phyloP scores from a whole-genome alignment of 2,888 invertebrate genomes.

The Nymphalis c-album region DNA sequence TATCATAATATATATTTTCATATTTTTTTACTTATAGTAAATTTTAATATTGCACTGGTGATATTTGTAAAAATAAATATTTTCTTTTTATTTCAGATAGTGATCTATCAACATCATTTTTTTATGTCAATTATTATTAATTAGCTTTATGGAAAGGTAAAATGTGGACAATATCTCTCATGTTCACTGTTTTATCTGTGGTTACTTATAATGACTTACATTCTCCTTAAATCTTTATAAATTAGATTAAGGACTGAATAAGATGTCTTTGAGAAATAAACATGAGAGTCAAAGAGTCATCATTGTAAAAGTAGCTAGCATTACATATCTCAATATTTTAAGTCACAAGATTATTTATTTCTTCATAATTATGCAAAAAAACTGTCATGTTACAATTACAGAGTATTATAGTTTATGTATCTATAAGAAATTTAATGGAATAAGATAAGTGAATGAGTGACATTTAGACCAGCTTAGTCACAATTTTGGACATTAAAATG shows the following conservation, averaged over 20 bases:
- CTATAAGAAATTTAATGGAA: not conserved
- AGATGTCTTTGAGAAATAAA: not conserved
- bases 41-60: slow-evolving; percentile 77
- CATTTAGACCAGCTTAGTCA: slow-evolving; percentile 3
- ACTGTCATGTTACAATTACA: not conserved
- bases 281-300: slow-evolving; percentile 5
- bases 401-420: not conserved
- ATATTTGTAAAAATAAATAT: slow-evolving; percentile 54
- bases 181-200: slow-evolving; percentile 3
- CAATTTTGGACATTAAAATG: not conserved
- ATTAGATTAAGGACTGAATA: not conserved
- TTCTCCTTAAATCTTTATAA: not conserved
- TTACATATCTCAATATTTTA: not conserved
- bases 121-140: slow-evolving; percentile 15
- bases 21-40: slow-evolving; percentile 75
- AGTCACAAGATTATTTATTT: not conserved
- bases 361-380: slow-evolving; percentile 6
- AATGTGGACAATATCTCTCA: slow-evolving; percentile 16
- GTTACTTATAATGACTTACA: slow-evolving; percentile 3
- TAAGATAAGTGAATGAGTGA: not conserved
- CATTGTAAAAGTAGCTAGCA: slow-evolving; percentile 4
- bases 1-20: slow-evolving; percentile 53
- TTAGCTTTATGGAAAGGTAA: slow-evolving; percentile 1
- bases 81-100: slow-evolving; percentile 41
- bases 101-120: slow-evolving; percentile 36